Evolutionary conservation across 2,113 vertebrate species (phyloP).

Genomic region (Ailurus styani): DNA sequence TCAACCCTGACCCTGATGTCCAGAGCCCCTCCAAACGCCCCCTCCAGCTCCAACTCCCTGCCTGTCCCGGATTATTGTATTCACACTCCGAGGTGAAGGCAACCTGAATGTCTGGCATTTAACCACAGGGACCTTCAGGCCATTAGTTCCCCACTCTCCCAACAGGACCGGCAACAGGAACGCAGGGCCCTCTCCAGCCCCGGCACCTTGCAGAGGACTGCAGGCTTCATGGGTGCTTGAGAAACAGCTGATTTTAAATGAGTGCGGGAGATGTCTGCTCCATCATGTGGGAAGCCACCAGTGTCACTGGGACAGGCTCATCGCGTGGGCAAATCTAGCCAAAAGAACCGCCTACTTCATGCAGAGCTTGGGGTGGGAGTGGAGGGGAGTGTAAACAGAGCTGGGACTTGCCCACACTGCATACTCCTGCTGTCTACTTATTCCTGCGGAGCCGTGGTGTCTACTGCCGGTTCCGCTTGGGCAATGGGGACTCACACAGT

Average conservation of each 20-base stretch:
- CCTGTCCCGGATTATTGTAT: not conserved
- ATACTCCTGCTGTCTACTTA: not conserved
- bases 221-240: not conserved
- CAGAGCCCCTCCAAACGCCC: not conserved
- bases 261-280: not conserved
- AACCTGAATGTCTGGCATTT: not conserved
- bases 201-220: not conserved
- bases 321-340: not conserved
- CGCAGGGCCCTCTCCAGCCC: not conserved
- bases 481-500: rapidly evolving
- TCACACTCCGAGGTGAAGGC: too few species aligned
- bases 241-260: not conserved
- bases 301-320: not conserved
- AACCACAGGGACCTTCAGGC: not conserved
- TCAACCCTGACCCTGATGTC: not conserved
- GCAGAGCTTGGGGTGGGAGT: not conserved
- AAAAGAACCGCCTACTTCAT: not conserved
- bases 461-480: not conserved
- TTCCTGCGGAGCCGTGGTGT: not conserved
- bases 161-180: not conserved
- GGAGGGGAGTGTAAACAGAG: not conserved
- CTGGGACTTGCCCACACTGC: not conserved
- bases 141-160: not conserved
- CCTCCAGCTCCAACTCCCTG: not conserved
- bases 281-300: not conserved